phyloP scores from a whole-genome alignment of 2,797 vertebrate species.

The Myotis myotis region DNA sequence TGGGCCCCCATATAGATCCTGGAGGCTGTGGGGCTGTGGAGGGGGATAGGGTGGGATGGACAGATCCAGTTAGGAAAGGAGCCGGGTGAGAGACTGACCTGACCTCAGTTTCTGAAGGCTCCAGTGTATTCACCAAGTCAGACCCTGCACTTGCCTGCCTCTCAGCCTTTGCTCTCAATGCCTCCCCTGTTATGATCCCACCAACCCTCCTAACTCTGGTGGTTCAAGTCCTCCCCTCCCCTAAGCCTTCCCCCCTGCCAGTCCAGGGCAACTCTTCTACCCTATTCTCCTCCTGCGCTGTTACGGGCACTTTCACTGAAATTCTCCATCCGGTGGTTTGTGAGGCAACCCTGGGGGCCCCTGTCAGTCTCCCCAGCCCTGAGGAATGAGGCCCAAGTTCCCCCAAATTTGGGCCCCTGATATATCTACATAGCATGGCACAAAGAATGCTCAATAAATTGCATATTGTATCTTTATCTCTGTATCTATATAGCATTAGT shows the following conservation, averaged over 20 bases:
- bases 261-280: neutral
- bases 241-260: no score
- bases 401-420: neutral
- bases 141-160: neutral
- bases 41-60: neutral
- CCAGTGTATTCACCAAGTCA: rapidly evolving
- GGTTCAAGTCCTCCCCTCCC: neutral
- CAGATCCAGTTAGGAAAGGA: neutral
- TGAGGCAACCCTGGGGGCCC: neutral
- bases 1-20: neutral
- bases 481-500: neutral
- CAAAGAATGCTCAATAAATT: neutral
- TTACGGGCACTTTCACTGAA: neutral
- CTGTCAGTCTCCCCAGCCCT: neutral
- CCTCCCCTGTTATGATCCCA: no score
- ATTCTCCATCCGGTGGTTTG: neutral
- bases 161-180: neutral
- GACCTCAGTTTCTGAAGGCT: neutral
- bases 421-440: neutral
- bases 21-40: neutral
- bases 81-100: neutral
- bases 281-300: neutral
- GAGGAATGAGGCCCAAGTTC: neutral
- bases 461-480: neutral
- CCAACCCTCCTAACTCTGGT: neutral